Conservation (phyloP, 2,888 invertebrate genomes). For the Timema cristinae region DNA sequence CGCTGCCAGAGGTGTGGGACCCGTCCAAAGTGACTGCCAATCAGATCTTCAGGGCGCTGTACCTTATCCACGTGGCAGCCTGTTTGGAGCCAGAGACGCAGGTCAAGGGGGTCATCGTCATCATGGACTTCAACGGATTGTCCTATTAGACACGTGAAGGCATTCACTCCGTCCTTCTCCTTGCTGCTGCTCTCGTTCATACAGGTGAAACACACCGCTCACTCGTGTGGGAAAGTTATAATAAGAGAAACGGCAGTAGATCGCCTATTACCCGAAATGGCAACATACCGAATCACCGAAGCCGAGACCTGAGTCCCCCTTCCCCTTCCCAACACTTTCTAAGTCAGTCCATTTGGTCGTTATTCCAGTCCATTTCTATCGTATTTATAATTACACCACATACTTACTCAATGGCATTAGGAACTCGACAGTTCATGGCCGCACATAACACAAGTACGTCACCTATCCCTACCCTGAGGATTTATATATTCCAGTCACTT, state of each 20-base stretch:
- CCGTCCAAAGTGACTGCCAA: conserved; percentile 68
- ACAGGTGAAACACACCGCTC: conserved; percentile 46
- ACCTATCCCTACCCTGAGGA: too few species aligned
- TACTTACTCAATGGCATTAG: too few species aligned
- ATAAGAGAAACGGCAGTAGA: background rate
- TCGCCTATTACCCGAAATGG: background rate
- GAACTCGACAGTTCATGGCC: too few species aligned
- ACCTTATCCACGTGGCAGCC: conserved; percentile 76
- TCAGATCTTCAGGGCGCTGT: conserved; percentile 73
- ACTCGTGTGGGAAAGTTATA: background rate
- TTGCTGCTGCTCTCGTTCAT: conserved; percentile 74
- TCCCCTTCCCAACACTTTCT: background rate
- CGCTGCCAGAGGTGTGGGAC: conserved; percentile 55
- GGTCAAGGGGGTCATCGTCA: conserved; percentile 72
- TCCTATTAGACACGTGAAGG: conserved; percentile 69
- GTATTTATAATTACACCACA: background rate
- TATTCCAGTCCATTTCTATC: background rate
- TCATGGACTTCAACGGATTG: conserved; percentile 79
- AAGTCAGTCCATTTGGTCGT: background rate
- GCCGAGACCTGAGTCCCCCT: background rate
- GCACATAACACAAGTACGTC: too few species aligned
- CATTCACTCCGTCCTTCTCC: conserved; percentile 68
- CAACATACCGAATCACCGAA: background rate
- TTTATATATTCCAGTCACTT: too few species aligned
- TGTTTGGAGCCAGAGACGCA: conserved; percentile 67